Percentiles rank a stretch among this genome's conserved stretches.
These are phyloP conservation scores for Hypena proboscidalis DNA, from an alignment of 2,888 invertebrate species.

Conservation along the genomic window DNA sequence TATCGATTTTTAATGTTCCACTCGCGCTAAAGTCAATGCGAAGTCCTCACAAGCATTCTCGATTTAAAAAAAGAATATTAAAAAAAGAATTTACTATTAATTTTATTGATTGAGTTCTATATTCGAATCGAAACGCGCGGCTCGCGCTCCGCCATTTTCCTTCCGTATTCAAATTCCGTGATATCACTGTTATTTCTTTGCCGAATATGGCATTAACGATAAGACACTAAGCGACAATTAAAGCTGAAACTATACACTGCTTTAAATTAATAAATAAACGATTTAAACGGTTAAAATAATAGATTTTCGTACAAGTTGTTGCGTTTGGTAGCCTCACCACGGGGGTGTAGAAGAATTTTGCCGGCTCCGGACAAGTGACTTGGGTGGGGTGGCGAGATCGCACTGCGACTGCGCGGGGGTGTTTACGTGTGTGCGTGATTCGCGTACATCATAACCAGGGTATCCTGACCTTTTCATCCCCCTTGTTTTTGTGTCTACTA, in stretches of 20 bases:
- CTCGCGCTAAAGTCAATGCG: slow-evolving; percentile 40
- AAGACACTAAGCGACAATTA: slow-evolving; percentile 65
- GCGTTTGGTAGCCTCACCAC: slow-evolving; percentile 75
- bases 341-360: slow-evolving; percentile 79
- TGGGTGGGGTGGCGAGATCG: slow-evolving; percentile 71
- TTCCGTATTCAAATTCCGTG: slow-evolving; percentile 53
- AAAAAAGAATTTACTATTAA: slow-evolving; percentile 33
- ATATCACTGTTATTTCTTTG: slow-evolving; percentile 43
- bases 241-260: slow-evolving; percentile 42
- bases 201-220: slow-evolving; percentile 36
- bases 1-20: slow-evolving; percentile 72
- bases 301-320: slow-evolving; percentile 68
- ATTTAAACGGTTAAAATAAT: slow-evolving; percentile 47
- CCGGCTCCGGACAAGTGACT: slow-evolving; percentile 72
- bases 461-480: slow-evolving; percentile 55
- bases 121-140: slow-evolving; percentile 54
- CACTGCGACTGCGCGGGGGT: slow-evolving; percentile 73
- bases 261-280: slow-evolving; percentile 44
- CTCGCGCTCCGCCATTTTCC: slow-evolving; percentile 72
- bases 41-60: slow-evolving; percentile 65
- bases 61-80: slow-evolving; percentile 24
- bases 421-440: slow-evolving; percentile 68
- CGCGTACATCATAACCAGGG: slow-evolving; percentile 64
- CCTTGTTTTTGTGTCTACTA: slow-evolving; percentile 25
- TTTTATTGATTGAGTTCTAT: slow-evolving; percentile 48